phyloP scores from a whole-genome alignment of 2,113 vertebrate genomes.

The Hyaena hyaena region DNA sequence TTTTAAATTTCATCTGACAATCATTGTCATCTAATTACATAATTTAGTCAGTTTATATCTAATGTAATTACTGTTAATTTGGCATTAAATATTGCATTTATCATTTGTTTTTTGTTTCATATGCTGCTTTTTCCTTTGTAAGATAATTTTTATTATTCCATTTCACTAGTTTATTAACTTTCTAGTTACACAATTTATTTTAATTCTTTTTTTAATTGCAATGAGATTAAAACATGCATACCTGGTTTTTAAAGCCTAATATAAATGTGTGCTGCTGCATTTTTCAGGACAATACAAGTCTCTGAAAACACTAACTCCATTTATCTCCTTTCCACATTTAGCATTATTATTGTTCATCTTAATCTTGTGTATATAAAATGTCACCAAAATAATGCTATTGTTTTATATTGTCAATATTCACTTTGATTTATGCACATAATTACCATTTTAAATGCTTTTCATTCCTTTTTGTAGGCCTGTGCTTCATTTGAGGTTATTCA shows the following conservation, averaged over 20 bases:
- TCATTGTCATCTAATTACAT: neutral
- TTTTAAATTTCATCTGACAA: neutral
- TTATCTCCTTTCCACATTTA: neutral
- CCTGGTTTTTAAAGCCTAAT: neutral
- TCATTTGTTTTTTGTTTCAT: neutral
- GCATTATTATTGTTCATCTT: neutral
- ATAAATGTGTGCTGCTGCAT: neutral
- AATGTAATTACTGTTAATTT: neutral
- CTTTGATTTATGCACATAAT: neutral
- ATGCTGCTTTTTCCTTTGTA: neutral
- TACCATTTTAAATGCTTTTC: neutral
- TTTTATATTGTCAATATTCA: neutral
- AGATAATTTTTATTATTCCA: neutral
- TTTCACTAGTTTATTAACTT: neutral
- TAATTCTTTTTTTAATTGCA: neutral
- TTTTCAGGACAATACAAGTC: neutral
- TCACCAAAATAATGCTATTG: neutral
- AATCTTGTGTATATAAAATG: neutral
- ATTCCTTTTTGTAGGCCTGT: neutral
- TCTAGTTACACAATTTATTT: neutral
- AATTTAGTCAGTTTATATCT: conserved; percentile 16
- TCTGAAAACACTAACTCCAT: neutral
- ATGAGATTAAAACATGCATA: neutral
- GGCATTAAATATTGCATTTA: neutral
- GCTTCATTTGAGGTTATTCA: neutral